A percentile compares a stretch with the other conserved stretches of the same genome.
Conservation (phyloP, 2,888 invertebrate genomes). For the Sinotaia quadrata region DNA sequence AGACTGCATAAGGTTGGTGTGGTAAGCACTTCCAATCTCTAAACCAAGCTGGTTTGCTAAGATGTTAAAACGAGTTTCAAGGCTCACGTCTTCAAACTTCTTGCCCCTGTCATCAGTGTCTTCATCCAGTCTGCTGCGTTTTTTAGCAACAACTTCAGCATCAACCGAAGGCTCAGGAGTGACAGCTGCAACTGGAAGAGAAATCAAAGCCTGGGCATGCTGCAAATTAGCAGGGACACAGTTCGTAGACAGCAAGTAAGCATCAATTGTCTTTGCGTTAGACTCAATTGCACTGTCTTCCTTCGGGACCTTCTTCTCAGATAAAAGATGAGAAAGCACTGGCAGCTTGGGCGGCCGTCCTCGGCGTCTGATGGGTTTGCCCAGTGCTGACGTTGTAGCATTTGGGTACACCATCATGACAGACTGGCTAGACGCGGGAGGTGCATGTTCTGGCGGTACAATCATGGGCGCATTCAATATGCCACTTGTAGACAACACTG, state of each 20-base stretch:
- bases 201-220: background rate
- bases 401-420: conserved; percentile 63
- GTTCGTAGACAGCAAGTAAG: background rate
- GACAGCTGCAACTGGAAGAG: background rate
- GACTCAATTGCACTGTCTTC: no score
- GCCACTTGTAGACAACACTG: background rate
- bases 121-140: background rate
- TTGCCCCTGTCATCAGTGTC: background rate
- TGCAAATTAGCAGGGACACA: background rate
- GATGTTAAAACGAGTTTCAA: conserved; percentile 27
- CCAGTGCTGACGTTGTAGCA: conserved; percentile 43
- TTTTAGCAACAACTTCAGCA: background rate
- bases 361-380: conserved; percentile 52
- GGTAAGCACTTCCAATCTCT: conserved; percentile 27
- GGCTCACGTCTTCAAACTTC: conserved; percentile 2
- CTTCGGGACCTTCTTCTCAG: conserved; percentile 31
- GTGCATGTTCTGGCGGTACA: background rate
- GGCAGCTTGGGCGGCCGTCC: conserved; percentile 61
- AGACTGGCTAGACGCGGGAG: conserved; percentile 36
- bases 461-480: conserved; percentile 1
- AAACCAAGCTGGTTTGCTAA: conserved; percentile 24
- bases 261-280: no score
- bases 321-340: conserved; percentile 51
- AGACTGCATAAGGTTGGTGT: conserved; percentile 17
- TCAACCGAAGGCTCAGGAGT: background rate